phyloP scores from a whole-genome alignment of 2,888 invertebrate species.

The Oxytorus armatus region DNA sequence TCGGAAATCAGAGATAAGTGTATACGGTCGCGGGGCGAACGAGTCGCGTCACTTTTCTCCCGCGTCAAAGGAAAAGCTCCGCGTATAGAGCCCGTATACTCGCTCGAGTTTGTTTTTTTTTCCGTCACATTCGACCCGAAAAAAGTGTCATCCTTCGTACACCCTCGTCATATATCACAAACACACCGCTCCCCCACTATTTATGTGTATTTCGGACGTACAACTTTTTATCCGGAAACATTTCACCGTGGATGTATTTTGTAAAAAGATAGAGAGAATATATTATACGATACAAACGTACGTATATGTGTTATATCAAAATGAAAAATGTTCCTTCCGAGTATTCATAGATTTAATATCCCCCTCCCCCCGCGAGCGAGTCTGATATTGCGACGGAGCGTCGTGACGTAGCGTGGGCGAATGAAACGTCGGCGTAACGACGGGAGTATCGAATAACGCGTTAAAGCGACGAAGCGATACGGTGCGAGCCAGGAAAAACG shows the following conservation, averaged over 20 bases:
- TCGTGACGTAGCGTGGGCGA: too few species aligned
- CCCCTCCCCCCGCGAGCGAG: neutral
- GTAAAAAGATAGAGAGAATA: neutral
- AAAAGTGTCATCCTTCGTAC: slow-evolving; percentile 4
- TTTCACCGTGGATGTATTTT: neutral
- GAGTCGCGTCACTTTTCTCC: slow-evolving; percentile 3
- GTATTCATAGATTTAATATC: neutral
- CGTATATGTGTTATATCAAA: neutral
- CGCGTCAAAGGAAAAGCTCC: slow-evolving; percentile 35
- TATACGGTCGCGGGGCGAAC: neutral
- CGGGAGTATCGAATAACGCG: slow-evolving; percentile 25
- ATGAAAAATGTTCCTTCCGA: slow-evolving; percentile 14
- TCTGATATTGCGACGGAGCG: too few species aligned
- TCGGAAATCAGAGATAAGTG: slow-evolving; percentile 54
- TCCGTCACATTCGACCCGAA: too few species aligned
- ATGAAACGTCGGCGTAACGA: too few species aligned
- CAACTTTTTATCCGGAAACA: slow-evolving; percentile 1
- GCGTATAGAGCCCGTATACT: too few species aligned
- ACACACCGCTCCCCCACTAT: neutral
- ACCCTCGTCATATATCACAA: neutral
- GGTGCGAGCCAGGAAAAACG: too few species aligned
- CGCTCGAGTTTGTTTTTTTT: too few species aligned
- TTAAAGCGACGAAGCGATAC: too few species aligned
- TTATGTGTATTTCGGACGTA: neutral
- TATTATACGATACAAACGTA: neutral